Percentiles rank a stretch among this genome's conserved stretches.
Evolutionary conservation across 2,888 invertebrate species (phyloP).

Genomic region (Philhelius pedissequus): DNA sequence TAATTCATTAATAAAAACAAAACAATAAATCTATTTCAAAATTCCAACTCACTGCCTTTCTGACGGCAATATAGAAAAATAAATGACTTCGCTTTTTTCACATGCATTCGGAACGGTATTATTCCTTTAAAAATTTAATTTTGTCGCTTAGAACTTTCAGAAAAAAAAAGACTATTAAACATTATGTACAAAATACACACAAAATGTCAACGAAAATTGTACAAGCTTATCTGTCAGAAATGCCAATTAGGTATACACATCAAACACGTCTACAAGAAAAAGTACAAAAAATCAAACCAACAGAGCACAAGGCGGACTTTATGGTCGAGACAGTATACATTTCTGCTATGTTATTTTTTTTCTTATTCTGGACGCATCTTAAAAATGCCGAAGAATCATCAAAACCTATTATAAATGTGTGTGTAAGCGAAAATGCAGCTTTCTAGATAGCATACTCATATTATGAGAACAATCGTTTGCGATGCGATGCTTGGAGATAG

Average conservation of each 20-base stretch:
- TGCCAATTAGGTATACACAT: background rate
- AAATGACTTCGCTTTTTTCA: no score
- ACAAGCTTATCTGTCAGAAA: background rate
- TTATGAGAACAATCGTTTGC: conserved; percentile 35
- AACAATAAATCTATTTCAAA: no score
- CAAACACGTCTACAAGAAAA: background rate
- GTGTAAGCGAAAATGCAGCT: conserved; percentile 42
- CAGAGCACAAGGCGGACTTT: background rate
- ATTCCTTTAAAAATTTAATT: no score
- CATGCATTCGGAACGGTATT: no score
- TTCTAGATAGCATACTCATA: conserved; percentile 45
- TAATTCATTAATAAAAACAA: no score
- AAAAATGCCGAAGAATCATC: conserved; percentile 38
- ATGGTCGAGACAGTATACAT: background rate
- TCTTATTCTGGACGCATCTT: background rate
- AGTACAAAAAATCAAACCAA: background rate
- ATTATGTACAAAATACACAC: background rate
- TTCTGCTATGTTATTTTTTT: background rate
- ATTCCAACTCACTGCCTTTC: no score
- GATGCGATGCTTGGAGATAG: conserved; percentile 40
- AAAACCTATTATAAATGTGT: conserved; percentile 12
- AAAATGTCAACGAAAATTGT: background rate
- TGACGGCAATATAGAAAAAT: no score
- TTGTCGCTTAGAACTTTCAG: no score
- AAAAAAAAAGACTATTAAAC: no score